These are phyloP conservation scores for Drosophila kanekoi DNA, from an alignment of 2,888 invertebrate genomes.

Conservation along the genomic window DNA sequence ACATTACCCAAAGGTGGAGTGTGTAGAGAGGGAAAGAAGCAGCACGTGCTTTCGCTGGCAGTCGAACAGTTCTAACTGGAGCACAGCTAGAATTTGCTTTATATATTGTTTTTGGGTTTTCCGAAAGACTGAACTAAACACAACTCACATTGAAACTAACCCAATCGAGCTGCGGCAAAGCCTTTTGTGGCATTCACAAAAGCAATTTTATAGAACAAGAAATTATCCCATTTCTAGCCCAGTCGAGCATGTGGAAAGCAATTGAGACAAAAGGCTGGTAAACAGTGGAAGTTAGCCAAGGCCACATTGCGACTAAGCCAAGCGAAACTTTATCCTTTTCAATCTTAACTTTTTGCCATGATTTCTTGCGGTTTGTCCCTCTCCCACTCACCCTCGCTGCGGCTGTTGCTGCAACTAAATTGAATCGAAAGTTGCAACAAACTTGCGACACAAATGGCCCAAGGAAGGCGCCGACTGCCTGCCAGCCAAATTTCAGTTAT, in stretches of 20 bases:
- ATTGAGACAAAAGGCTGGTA: slow-evolving; percentile 14
- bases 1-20: too few relatives aligned
- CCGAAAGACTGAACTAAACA: not conserved
- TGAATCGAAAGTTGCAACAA: slow-evolving; percentile 51
- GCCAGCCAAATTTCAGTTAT: slow-evolving; percentile 20
- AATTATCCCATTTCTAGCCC: slow-evolving; percentile 45
- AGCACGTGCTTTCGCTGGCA: too few relatives aligned
- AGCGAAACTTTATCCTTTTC: slow-evolving; percentile 51
- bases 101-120: not conserved
- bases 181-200: slow-evolving; percentile 5
- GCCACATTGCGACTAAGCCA: slow-evolving; percentile 37
- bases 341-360: slow-evolving; percentile 55
- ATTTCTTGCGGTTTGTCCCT: slow-evolving; percentile 44
- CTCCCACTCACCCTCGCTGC: not conserved
- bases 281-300: slow-evolving; percentile 9
- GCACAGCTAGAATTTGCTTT: too few relatives aligned
- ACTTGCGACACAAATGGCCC: slow-evolving; percentile 33
- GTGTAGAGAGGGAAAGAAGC: too few relatives aligned
- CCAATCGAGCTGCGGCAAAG: slow-evolving; percentile 16
- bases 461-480: slow-evolving; percentile 22
- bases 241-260: slow-evolving; percentile 17
- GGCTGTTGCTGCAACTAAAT: slow-evolving; percentile 47
- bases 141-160: slow-evolving; percentile 1
- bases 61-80: too few relatives aligned
- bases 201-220: slow-evolving; percentile 49